Evolutionary conservation across 2,797 vertebrate genomes (phyloP).

Genomic region (Clarias pachynema): DNA sequence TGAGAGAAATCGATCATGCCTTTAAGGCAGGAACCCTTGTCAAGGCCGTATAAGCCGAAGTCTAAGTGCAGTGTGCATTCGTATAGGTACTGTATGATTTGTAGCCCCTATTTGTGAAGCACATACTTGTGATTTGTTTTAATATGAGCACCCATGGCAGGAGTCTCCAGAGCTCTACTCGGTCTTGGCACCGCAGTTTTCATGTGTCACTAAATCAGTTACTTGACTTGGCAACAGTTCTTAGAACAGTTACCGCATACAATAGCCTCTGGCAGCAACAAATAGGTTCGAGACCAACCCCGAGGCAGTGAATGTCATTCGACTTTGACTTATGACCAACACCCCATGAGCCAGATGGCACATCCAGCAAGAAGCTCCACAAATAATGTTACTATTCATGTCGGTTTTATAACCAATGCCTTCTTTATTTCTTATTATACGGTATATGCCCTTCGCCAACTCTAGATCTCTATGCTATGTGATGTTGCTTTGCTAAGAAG

Average conservation of each 20-base stretch:
- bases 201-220: constrained; percentile 28
- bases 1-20: neutral
- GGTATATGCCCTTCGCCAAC: too few relatives aligned
- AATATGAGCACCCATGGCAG: constrained; percentile 13
- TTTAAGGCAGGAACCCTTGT: neutral
- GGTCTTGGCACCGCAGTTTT: constrained; percentile 8
- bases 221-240: constrained; percentile 4
- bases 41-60: neutral
- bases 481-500: neutral
- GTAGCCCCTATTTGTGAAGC: neutral
- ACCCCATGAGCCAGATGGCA: constrained; percentile 20
- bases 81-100: neutral
- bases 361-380: constrained; percentile 7
- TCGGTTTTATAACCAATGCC: constrained; percentile 12
- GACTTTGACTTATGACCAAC: constrained; percentile 12
- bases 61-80: neutral
- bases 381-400: constrained; percentile 19
- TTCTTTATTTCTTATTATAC: constrained; percentile 16
- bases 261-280: constrained; percentile 22
- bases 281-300: constrained; percentile 19
- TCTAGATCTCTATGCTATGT: too few relatives aligned
- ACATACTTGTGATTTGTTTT: constrained; percentile 37
- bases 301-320: constrained; percentile 11
- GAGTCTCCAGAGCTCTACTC: neutral
- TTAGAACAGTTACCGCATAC: constrained; percentile 16